Evolutionary conservation across 2,888 invertebrate species (phyloP).

Genomic region (Monochamus alternatus): DNA sequence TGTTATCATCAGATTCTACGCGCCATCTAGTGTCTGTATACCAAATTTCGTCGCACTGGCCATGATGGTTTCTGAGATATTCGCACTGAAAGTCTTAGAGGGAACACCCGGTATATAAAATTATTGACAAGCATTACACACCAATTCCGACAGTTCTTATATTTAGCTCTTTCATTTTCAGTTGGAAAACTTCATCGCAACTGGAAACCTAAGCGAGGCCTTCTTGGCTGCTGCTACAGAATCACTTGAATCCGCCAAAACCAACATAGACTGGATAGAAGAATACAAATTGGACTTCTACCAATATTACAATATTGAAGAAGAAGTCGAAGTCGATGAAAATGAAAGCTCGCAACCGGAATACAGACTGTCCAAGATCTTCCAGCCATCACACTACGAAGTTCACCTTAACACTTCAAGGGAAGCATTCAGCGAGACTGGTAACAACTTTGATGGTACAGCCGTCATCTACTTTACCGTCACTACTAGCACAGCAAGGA

Average conservation of each 20-base stretch:
- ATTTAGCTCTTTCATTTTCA: constrained; percentile 28
- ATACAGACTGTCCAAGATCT: constrained; percentile 21
- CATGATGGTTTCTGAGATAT: too few relatives aligned
- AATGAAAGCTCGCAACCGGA: constrained; percentile 10
- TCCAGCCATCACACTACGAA: constrained; percentile 28
- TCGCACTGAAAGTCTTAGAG: too few relatives aligned
- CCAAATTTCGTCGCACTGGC: too few relatives aligned
- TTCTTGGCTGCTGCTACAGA: constrained; percentile 39
- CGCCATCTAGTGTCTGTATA: too few relatives aligned
- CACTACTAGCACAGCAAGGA: neutral
- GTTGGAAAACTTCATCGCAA: constrained; percentile 44
- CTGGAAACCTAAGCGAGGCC: constrained; percentile 38
- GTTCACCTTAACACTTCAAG: constrained; percentile 11
- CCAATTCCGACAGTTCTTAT: neutral
- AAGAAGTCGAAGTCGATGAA: constrained; percentile 28
- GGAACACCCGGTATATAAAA: too few relatives aligned
- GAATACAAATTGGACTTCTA: constrained; percentile 41
- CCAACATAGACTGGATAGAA: constrained; percentile 44
- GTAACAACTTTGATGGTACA: constrained; percentile 9
- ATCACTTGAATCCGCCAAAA: constrained; percentile 42
- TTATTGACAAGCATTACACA: too few relatives aligned
- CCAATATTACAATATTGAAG: constrained; percentile 41
- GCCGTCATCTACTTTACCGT: constrained; percentile 18
- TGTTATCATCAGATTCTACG: too few relatives aligned
- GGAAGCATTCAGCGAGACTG: constrained; percentile 21